A percentile compares a stretch with the other conserved stretches of the same genome.
These are phyloP conservation scores for Scaeva pyrastri DNA, from an alignment of 2,888 invertebrate genomes.

Conservation along the genomic window DNA sequence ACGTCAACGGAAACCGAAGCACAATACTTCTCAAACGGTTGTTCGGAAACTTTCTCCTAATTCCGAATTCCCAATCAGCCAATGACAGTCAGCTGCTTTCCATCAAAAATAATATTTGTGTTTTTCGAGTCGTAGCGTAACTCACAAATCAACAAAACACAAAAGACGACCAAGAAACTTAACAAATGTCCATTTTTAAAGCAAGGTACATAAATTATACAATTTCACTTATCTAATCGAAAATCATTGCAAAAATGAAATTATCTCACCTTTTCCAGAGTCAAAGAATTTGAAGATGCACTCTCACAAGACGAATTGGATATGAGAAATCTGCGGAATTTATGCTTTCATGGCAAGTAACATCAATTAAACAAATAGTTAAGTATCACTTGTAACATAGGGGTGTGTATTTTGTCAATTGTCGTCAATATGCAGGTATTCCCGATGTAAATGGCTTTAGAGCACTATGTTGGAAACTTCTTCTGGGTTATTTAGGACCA, in stretches of 20 bases:
- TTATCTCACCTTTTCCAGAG: slow-evolving; percentile 85
- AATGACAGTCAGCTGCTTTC: slow-evolving; percentile 58
- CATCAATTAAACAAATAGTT: not conserved
- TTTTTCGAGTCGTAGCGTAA: slow-evolving; percentile 14
- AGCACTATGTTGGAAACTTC: slow-evolving; percentile 94
- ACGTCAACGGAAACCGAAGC: not conserved
- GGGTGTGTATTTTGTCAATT: slow-evolving; percentile 31
- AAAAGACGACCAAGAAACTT: not conserved
- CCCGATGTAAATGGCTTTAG: slow-evolving; percentile 94
- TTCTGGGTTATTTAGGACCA: slow-evolving; percentile 93
- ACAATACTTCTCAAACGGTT: slow-evolving; percentile 27
- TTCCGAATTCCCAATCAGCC: slow-evolving; percentile 20
- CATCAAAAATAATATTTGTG: slow-evolving; percentile 62
- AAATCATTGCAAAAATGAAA: slow-evolving; percentile 7
- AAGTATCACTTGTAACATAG: slow-evolving; percentile 14
- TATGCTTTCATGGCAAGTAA: slow-evolving; percentile 92
- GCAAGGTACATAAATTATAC: slow-evolving; percentile 80
- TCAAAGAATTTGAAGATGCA: slow-evolving; percentile 91
- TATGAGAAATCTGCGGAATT: slow-evolving; percentile 87
- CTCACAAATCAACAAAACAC: slow-evolving; percentile 58
- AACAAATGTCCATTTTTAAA: slow-evolving; percentile 82
- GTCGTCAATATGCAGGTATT: slow-evolving; percentile 86
- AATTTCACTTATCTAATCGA: not conserved
- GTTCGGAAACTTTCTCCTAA: slow-evolving; percentile 22
- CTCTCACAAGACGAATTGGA: slow-evolving; percentile 90